Evolutionary conservation across 2,888 invertebrate genomes (phyloP).

Genomic region (Heliconius cydno): DNA sequence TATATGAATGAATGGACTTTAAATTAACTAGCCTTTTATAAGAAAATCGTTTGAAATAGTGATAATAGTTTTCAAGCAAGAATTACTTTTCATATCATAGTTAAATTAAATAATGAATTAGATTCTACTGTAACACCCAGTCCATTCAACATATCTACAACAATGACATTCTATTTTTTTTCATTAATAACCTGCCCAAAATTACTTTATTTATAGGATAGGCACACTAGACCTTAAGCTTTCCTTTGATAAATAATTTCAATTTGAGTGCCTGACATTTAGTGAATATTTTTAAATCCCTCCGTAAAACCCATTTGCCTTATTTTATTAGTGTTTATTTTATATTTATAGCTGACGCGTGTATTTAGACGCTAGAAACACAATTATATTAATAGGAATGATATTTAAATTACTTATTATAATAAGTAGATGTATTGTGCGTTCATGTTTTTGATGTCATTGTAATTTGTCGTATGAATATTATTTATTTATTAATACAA

Average conservation of each 20-base stretch:
- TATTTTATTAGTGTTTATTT: constrained; percentile 78
- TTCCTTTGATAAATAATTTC: constrained; percentile 60
- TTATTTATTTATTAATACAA: constrained; percentile 25
- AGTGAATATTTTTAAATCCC: constrained; percentile 72
- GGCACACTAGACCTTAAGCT: constrained; percentile 54
- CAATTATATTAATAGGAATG: constrained; percentile 55
- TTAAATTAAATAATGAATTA: neutral
- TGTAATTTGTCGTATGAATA: constrained; percentile 20
- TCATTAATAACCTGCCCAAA: constrained; percentile 22
- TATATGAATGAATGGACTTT: constrained; percentile 8
- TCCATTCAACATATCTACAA: constrained; percentile 16
- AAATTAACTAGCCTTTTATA: neutral
- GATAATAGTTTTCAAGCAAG: neutral
- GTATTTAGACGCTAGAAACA: constrained; percentile 64
- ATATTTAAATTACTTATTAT: constrained; percentile 46
- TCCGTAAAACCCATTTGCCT: constrained; percentile 78
- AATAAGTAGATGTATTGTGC: constrained; percentile 39
- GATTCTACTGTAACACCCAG: neutral
- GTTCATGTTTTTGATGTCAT: constrained; percentile 41
- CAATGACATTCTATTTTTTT: neutral
- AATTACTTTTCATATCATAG: neutral
- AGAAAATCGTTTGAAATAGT: neutral
- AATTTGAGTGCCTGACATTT: constrained; percentile 79
- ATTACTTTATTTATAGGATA: constrained; percentile 32
- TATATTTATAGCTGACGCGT: constrained; percentile 56